A percentile compares a stretch with the other conserved stretches of the same genome.
These are phyloP conservation scores for Netelia fuscicornis DNA, from an alignment of 2,888 invertebrate species.

Conservation along the genomic window DNA sequence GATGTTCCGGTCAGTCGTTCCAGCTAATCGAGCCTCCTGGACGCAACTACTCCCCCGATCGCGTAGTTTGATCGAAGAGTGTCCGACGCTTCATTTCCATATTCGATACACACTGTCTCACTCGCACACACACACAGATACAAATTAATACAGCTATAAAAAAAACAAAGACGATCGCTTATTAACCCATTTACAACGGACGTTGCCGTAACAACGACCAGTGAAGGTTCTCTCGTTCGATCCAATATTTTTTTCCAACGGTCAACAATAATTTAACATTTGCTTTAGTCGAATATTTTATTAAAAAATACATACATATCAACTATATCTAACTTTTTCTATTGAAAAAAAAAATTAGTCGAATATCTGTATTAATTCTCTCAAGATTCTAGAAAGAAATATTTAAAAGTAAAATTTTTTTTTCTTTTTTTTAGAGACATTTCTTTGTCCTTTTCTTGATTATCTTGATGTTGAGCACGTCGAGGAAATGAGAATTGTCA, in stretches of 20 bases:
- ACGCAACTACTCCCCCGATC: constrained; percentile 37
- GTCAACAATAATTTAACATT: too few species aligned
- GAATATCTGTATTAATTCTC: too few species aligned
- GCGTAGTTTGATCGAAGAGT: constrained; percentile 45
- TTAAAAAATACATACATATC: too few species aligned
- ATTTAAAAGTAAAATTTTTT: too few species aligned
- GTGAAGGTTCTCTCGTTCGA: background rate
- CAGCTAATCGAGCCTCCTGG: constrained; percentile 64
- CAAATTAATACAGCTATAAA: background rate
- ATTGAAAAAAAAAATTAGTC: too few species aligned
- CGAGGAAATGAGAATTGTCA: background rate
- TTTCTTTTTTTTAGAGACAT: background rate
- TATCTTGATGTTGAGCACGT: background rate
- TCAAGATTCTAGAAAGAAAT: too few species aligned
- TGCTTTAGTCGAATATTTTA: too few species aligned
- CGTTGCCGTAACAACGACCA: background rate
- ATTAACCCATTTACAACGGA: constrained; percentile 28
- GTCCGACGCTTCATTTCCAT: constrained; percentile 61
- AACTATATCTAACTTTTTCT: too few species aligned
- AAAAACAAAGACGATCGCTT: constrained; percentile 37
- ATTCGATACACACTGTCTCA: constrained; percentile 30
- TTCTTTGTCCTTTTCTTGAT: background rate
- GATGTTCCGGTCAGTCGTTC: constrained; percentile 71
- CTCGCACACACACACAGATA: background rate
- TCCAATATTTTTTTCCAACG: background rate